phyloP scores from a whole-genome alignment of 2,113 vertebrate species.

The Cynopterus brachyotis region DNA sequence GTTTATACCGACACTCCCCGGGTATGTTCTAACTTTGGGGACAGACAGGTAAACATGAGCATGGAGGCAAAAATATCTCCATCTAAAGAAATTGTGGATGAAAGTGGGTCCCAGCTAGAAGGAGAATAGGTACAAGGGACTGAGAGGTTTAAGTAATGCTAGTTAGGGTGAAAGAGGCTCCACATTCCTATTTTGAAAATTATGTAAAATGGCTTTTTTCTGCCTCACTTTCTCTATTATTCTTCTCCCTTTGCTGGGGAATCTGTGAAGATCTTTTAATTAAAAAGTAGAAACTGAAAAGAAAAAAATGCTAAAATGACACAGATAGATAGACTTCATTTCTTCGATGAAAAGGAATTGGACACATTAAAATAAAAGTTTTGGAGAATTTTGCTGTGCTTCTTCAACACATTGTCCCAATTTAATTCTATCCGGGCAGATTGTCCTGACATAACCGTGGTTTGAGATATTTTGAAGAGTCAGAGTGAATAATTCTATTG shows the following conservation, averaged over 20 bases:
- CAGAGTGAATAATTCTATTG: background rate
- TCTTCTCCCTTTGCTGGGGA: background rate
- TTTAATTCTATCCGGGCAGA: background rate
- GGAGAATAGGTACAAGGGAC: background rate
- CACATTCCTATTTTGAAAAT: background rate
- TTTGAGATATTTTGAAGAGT: background rate
- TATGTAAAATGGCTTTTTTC: background rate
- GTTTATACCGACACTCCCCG: background rate
- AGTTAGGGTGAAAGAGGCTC: background rate
- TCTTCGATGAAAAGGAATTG: slow-evolving; percentile 16
- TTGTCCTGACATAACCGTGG: background rate
- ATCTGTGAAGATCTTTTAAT: slow-evolving; percentile 34
- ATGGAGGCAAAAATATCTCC: background rate
- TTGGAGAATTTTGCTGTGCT: background rate
- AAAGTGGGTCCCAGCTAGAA: background rate
- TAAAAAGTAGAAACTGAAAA: slow-evolving; percentile 32
- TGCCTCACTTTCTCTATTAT: background rate
- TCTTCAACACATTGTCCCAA: background rate
- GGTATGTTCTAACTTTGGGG: background rate
- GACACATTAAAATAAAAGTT: background rate
- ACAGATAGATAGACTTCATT: background rate
- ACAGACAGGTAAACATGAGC: background rate
- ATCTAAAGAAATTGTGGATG: background rate
- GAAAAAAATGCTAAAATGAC: background rate
- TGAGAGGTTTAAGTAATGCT: background rate